These are phyloP conservation scores for Etia nguti DNA, from an alignment of 2,113 vertebrate species.

Conservation along the genomic window DNA sequence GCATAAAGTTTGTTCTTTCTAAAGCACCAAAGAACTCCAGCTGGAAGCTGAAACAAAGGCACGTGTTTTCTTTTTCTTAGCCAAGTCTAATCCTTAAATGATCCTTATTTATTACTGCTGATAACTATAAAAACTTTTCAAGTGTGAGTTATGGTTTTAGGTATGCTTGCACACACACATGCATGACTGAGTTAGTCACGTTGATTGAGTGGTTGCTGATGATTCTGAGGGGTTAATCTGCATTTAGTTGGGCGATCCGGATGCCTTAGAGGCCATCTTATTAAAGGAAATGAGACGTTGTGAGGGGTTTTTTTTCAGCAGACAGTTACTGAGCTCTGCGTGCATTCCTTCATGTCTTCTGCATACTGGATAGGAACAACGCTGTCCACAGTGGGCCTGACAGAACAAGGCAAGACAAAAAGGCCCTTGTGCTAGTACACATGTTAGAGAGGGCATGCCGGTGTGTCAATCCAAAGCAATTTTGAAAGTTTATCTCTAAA, in stretches of 20 bases:
- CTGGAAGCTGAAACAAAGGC: no score
- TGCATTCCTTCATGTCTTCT: constrained; percentile 60
- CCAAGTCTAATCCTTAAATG: not conserved
- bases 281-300: constrained; percentile 71
- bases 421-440: constrained; percentile 60
- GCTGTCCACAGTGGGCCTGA: constrained; percentile 23
- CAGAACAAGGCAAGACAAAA: constrained; percentile 52
- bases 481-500: constrained; percentile 65
- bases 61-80: not conserved
- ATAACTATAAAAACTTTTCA: not conserved
- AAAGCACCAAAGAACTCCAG: no score
- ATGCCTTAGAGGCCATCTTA: constrained; percentile 69
- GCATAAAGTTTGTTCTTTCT: no score
- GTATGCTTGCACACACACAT: not conserved
- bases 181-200: constrained; percentile 30
- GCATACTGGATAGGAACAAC: constrained; percentile 31
- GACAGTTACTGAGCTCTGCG: constrained; percentile 57
- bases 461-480: constrained; percentile 57
- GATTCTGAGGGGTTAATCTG: constrained; percentile 74
- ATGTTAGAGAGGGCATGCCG: constrained; percentile 58
- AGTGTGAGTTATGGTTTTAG: not conserved
- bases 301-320: constrained; percentile 67
- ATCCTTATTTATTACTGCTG: not conserved
- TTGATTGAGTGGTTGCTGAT: constrained; percentile 69
- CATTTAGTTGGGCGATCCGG: constrained; percentile 75